Percentiles rank a stretch among this genome's conserved stretches.
These are phyloP conservation scores for Goniozus legneri DNA, from an alignment of 1,140 invertebrate species.

Conservation along the genomic window DNA sequence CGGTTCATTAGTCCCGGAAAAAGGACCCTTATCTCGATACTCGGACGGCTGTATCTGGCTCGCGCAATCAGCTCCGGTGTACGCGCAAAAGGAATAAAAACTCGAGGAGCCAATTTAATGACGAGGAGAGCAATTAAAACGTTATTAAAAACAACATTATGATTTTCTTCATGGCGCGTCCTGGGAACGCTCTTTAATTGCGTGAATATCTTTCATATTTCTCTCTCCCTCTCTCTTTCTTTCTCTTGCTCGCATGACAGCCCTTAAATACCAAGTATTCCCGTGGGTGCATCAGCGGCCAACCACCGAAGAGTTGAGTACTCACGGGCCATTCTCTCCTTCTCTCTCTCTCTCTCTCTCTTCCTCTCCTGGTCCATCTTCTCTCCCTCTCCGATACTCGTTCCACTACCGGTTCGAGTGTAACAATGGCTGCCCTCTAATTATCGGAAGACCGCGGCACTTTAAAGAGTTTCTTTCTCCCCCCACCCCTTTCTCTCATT, in stretches of 20 bases:
- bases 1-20: too few species aligned
- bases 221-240: conserved; percentile 17
- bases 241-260: conserved; percentile 22
- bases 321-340: conserved; percentile 17
- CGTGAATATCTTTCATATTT: conserved; percentile 5
- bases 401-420: conserved; percentile 19
- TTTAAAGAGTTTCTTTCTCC: conserved; percentile 50
- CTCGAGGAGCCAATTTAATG: conserved; percentile 9
- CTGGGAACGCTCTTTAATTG: neutral
- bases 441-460: conserved; percentile 53
- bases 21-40: too few species aligned
- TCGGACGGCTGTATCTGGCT: too few species aligned
- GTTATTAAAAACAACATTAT: too few species aligned
- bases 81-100: too few species aligned
- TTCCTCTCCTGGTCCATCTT: conserved; percentile 25
- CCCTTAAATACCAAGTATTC: conserved; percentile 24
- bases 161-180: too few species aligned
- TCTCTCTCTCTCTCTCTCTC: conserved; percentile 16
- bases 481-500: too few species aligned
- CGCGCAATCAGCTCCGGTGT: too few species aligned
- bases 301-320: too few species aligned
- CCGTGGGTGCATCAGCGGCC: too few species aligned
- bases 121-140: too few species aligned
- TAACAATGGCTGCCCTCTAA: conserved; percentile 54
- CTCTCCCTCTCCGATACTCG: conserved; percentile 18